A percentile compares a stretch with the other conserved stretches of the same genome.
Conservation (phyloP, 1,140 invertebrate species). For the Drosophila lacteicornis region DNA sequence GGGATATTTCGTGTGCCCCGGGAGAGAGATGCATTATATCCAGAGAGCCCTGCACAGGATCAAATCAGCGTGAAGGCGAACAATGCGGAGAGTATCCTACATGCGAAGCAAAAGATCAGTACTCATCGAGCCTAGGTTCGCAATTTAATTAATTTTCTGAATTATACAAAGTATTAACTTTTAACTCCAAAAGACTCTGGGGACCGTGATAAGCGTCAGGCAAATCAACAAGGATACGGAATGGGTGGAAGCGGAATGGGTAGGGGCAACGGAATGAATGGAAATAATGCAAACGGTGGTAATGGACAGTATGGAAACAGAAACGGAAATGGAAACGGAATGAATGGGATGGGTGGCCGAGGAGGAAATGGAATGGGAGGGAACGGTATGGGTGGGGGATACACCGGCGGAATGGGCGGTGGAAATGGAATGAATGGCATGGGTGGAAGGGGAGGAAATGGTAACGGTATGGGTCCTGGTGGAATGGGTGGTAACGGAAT, state of each 20-base stretch:
- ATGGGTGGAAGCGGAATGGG: constrained; percentile 31
- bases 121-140: neutral
- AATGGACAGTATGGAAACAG: neutral
- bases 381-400: neutral
- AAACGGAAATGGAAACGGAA: constrained; percentile 3
- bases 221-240: constrained; percentile 34
- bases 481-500: constrained; percentile 10
- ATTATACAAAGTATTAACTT: neutral
- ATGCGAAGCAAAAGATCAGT: neutral
- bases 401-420: constrained; percentile 10
- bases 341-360: constrained; percentile 4
- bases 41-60: constrained; percentile 1
- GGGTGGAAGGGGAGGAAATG: constrained; percentile 6
- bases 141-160: neutral
- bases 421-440: constrained; percentile 15
- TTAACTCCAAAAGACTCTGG: neutral
- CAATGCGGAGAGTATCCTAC: constrained; percentile 25
- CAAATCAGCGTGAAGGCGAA: constrained; percentile 5
- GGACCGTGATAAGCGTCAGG: constrained; percentile 23
- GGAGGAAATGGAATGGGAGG: constrained; percentile 8
- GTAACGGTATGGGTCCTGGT: neutral
- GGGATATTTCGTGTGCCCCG: constrained; percentile 13
- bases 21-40: constrained; percentile 6
- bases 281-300: constrained; percentile 1
- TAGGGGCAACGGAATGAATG: constrained; percentile 12